A percentile compares a stretch with the other conserved stretches of the same genome.
Evolutionary conservation across 2,113 vertebrate species (phyloP).

Genomic region (Cacatua alba): DNA sequence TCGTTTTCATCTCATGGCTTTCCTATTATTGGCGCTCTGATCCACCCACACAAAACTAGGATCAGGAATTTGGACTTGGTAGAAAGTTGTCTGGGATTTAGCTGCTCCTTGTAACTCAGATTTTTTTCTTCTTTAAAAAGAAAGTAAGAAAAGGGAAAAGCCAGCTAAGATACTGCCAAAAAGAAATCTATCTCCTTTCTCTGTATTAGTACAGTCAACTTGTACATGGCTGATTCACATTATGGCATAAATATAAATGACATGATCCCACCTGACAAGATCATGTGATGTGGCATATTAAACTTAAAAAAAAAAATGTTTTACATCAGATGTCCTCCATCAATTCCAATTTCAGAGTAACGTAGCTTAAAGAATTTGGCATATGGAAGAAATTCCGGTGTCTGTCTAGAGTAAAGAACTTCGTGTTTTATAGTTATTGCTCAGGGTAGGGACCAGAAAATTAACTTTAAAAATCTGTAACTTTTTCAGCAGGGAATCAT

Average conservation of each 20-base stretch:
- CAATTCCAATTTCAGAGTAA: conserved; percentile 26
- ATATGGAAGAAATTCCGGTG: background rate
- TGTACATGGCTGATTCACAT: background rate
- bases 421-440: background rate
- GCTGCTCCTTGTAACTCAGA: background rate
- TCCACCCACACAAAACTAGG: background rate
- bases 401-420: background rate
- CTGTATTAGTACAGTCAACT: background rate
- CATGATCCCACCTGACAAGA: conserved; percentile 63
- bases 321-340: conserved; percentile 58
- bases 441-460: background rate
- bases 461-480: background rate
- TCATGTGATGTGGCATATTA: conserved; percentile 40
- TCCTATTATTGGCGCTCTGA: background rate
- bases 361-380: conserved; percentile 29
- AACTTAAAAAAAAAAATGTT: conserved; percentile 58
- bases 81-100: background rate
- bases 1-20: background rate
- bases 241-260: conserved; percentile 18
- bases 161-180: background rate
- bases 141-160: background rate
- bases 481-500: background rate
- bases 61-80: conserved; percentile 19
- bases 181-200: background rate
- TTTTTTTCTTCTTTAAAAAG: background rate